Evolutionary conservation across 2,888 invertebrate species (phyloP), one percentile per base, ranked within the genome.

Genomic region (Plebejus anna): DNA sequence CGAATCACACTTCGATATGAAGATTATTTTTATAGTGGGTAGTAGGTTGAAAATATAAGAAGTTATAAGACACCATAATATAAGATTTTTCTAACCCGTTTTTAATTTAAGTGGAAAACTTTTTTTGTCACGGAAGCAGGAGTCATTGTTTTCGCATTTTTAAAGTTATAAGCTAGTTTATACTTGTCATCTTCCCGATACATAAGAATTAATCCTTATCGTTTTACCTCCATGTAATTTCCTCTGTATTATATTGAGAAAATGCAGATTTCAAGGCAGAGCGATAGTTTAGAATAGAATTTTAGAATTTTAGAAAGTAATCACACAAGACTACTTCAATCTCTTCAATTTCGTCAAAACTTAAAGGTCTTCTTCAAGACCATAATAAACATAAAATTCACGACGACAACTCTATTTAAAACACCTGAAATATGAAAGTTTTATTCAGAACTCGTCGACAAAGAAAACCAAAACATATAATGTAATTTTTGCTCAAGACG

Each of bases 401-500:
- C 66, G 4, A 32, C 66, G 66, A 66, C 32, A 36, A 13, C 11
- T 66, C 32, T 47, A 72, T 72, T 72, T 42, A 72, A 71, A 72
- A 72, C 72, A 42, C 72, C 72, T 72, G 47, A 42, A 72, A 72
- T 72, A 72, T 47, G 22, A 72, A 42, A 47, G 13, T 47, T 72
- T 72, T 11, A 16, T 42, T 28, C 51, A 32, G 36, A 55, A 55
- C 16, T 6, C 51, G 51, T 73, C 55, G 28, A 73, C 73, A 73
- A 73, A 73, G 73, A 55, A 73, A 55, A 55, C 51, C 73, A 51
- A 72, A 72, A 72, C 72, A 72, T 51, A 72, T 73, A 55, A 73
- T 73, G 47, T 70, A 75, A 36, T 77, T 77, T 77, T 78, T 79
- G 76, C 70, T 78, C 75, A 55, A 79, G 61, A 78, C 71, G 75